Evolutionary conservation across 2,113 vertebrate species (phyloP), one percentile per base, ranked within the genome.

Genomic region (Tenrec ecaudatus): DNA sequence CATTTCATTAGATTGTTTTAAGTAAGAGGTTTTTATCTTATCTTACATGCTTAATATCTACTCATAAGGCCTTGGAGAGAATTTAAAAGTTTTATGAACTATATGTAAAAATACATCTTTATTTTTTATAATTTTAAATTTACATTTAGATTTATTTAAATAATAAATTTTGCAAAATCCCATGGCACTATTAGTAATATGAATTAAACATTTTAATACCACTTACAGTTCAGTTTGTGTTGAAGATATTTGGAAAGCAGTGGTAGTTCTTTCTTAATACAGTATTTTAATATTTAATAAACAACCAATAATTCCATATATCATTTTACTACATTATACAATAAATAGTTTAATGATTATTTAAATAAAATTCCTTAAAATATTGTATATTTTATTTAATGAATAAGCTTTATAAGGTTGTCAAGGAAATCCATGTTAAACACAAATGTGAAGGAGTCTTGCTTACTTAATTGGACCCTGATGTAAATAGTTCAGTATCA

Each of bases 271-370:
- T 80, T 33, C 11, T 3, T 31, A 86, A 2, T 57, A 66, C 2
- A 82, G 58, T 25, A 71, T 12, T 12, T 57, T 71, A 82, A 86
- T 77, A 92, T 60, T 86, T 90, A 86, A 91, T 93, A 1, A 22
- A 66, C 82, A 89, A 81, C 91, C 15, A 64, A 68, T 12, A 89
- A 76, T 0, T 87, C 1, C 9, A 84, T 71, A 23, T 6, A 31
- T 87, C 83, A 91, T 62, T 89, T 91, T 80, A 80, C 25, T 57
- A 4, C 66, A 86, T 77, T 78, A 15, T 19, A 88, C 38, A 53
- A 8, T 64, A 89, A 62, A 89, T 87, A 80, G 66, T 73, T 53
- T 53, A 7, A 53, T 53, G 47, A 53, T 53, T 53, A 53, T 53
- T 53, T 89, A 20, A 86, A 64, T 40, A 78, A 22, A 91, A 73